A percentile compares a stretch with the other conserved stretches of the same genome.
phyloP scores from a whole-genome alignment of 2,888 invertebrate genomes.

The Balanococcus diminutus region DNA sequence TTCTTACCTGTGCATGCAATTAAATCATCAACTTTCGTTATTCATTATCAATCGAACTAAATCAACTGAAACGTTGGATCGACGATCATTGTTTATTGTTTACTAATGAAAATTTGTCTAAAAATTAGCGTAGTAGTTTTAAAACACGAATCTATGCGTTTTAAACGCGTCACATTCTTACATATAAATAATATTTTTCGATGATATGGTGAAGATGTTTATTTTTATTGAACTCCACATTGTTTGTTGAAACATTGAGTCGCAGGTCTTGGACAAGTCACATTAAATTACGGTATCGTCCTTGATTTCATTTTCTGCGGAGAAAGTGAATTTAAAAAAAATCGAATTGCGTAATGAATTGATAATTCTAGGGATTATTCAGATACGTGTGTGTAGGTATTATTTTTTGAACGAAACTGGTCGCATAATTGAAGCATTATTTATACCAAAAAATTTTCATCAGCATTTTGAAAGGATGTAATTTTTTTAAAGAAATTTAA shows the following conservation, averaged over 20 bases:
- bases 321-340: too few species aligned
- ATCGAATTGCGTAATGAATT: too few species aligned
- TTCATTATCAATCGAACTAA: not conserved
- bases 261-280: too few species aligned
- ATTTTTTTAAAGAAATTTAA: too few species aligned
- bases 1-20: not conserved
- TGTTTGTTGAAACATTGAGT: not conserved
- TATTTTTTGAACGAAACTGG: too few species aligned
- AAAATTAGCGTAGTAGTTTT: not conserved
- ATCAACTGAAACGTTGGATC: not conserved
- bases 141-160: not conserved
- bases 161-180: not conserved
- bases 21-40: not conserved
- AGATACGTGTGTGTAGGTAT: too few species aligned
- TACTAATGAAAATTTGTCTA: not conserved
- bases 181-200: not conserved
- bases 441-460: too few species aligned
- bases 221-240: not conserved
- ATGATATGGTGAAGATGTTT: not conserved
- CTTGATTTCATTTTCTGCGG: too few species aligned
- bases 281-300: too few species aligned
- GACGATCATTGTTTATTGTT: not conserved
- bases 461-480: too few species aligned
- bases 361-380: too few species aligned
- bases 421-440: too few species aligned